A percentile compares a stretch with the other conserved stretches of the same genome.
These are phyloP conservation scores for Heliconius congener DNA, from an alignment of 1,140 invertebrate species.

Conservation along the genomic window DNA sequence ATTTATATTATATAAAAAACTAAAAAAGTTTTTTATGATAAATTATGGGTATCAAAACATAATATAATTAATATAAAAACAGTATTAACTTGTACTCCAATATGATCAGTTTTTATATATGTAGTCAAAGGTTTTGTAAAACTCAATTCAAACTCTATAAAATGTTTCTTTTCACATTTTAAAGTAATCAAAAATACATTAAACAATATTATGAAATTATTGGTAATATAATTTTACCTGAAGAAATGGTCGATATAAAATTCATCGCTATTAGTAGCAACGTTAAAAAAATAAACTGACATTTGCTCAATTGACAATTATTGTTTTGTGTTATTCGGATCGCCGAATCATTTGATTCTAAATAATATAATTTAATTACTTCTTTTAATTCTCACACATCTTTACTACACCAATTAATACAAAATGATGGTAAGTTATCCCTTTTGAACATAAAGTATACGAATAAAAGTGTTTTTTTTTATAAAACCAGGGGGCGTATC, in stretches of 20 bases:
- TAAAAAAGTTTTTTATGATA: no score
- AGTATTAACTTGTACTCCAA: no score
- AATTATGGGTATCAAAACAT: no score
- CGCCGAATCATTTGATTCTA: slow-evolving; percentile 2
- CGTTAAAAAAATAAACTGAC: neutral
- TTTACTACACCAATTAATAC: slow-evolving; percentile 3
- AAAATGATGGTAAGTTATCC: slow-evolving; percentile 43
- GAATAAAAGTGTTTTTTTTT: slow-evolving; percentile 6
- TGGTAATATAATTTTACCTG: neutral
- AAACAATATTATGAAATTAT: no score
- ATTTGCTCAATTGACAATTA: slow-evolving; percentile 15
- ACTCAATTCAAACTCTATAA: no score
- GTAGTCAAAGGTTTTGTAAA: no score
- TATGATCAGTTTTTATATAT: no score
- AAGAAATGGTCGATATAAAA: neutral
- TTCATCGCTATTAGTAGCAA: neutral
- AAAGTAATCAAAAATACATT: no score
- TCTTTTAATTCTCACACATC: neutral
- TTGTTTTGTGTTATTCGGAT: slow-evolving; percentile 22
- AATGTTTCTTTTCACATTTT: no score
- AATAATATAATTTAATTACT: slow-evolving; percentile 14
- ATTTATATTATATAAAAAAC: no score
- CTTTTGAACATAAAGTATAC: neutral
- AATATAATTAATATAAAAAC: no score
- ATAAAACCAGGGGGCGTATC: slow-evolving; percentile 42